Percentiles rank a stretch among this genome's conserved stretches.
phyloP scores from a whole-genome alignment of 2,113 vertebrate genomes.

The Tympanuchus pallidicinctus region DNA sequence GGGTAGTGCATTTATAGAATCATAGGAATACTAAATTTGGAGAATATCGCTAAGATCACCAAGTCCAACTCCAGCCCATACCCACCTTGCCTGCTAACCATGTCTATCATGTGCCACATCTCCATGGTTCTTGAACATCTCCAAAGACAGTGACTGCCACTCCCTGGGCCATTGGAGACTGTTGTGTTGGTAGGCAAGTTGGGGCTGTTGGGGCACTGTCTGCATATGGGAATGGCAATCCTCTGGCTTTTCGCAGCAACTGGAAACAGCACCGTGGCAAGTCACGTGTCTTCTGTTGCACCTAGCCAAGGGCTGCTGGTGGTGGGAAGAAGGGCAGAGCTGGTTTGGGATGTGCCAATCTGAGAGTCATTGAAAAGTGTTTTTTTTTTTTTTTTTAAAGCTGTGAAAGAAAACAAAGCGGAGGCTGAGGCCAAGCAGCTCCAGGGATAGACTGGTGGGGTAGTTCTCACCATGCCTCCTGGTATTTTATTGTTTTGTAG shows the following conservation, averaged over 20 bases:
- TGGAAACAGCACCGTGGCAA: not conserved
- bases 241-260: not conserved
- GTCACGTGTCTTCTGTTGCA: not conserved
- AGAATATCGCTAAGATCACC: too few species aligned
- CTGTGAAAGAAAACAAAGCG: not conserved
- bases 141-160: too few species aligned
- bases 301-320: not conserved
- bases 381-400: not conserved
- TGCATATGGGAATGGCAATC: not conserved
- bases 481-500: not conserved
- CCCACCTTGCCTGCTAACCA: too few species aligned
- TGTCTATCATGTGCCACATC: too few species aligned
- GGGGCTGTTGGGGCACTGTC: not conserved
- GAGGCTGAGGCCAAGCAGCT: not conserved
- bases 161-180: not conserved
- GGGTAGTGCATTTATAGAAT: not conserved
- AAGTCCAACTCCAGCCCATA: too few species aligned
- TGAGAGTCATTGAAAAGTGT: not conserved
- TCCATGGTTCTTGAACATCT: too few species aligned
- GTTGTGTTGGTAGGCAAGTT: accelerated
- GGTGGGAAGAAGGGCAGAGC: not conserved
- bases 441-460: not conserved
- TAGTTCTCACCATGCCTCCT: not conserved
- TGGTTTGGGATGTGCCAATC: not conserved
- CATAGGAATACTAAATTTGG: too few species aligned